Conservation (phyloP, 2,888 invertebrate species). For the Zele albiditarsus region DNA sequence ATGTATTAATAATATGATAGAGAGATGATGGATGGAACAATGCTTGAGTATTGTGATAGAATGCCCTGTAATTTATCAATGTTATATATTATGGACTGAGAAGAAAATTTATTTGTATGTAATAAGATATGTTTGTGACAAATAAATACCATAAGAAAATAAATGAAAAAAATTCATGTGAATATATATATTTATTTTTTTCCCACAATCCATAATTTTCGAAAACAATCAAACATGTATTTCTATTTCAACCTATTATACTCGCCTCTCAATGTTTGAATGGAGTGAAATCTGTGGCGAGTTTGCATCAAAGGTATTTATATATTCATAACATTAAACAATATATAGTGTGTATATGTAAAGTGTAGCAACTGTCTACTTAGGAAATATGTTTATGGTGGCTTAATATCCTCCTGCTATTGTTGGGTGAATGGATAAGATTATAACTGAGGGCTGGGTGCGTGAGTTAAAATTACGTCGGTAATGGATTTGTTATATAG, state of each 20-base stretch:
- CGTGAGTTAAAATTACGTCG: slow-evolving; percentile 56
- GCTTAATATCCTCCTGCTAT: slow-evolving; percentile 4
- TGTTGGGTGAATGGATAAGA: slow-evolving; percentile 32
- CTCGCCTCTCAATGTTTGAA: not conserved
- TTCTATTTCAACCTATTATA: no score
- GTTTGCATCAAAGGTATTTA: not conserved
- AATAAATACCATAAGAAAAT: no score
- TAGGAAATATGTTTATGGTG: slow-evolving; percentile 28
- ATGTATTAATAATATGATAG: not conserved
- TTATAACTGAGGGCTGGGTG: slow-evolving; percentile 44
- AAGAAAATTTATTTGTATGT: no score
- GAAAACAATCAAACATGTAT: no score
- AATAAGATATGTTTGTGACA: no score
- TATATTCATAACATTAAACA: not conserved
- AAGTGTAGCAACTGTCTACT: slow-evolving; percentile 25
- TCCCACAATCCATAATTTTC: no score
- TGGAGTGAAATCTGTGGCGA: not conserved
- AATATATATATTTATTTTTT: no score
- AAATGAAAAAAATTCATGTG: no score
- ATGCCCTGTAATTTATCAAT: not conserved
- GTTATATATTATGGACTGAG: not conserved
- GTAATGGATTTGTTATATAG: slow-evolving; percentile 66
- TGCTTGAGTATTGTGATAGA: not conserved
- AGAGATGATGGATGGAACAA: not conserved
- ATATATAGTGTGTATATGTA: not conserved